Evolutionary conservation across 1,140 invertebrate species (phyloP), one percentile per base, ranked within the genome.

Genomic region (Carcinoscorpius rotundicauda): DNA sequence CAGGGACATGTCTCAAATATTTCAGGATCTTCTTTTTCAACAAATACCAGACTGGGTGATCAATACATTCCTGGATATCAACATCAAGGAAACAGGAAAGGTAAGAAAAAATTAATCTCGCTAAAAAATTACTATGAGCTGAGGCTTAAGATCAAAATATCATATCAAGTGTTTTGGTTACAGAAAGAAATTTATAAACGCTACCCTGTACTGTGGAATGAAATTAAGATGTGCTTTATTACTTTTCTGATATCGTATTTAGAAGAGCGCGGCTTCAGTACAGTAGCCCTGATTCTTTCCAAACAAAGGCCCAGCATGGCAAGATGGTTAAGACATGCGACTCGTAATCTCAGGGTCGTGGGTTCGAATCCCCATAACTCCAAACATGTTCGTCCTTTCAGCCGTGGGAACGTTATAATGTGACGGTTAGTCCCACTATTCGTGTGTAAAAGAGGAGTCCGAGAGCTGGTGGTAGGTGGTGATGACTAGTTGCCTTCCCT

Each of bases 191-290:
- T 70, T 49, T 59, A 64, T 48, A 29, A 52, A 48, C 52, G 60
- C 49, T 66, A 69, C 2, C 29, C 29, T 29, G 29, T 58, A 58
- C 64, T 49, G 58, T 5, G 55, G 56, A 68, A 60, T 70, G 65
- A 68, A 53, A 56, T 69, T 2, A 51, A 65, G 56, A 64, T 52
- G 52, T 66, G 55, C 60, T 62, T 71, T 6, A 64, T 71, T 62
- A 66, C 70, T 9, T 71, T 71, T 56, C 66, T 61, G 51, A 67
- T 65, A 10, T 71, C 61, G 48, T 69, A 69, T 67, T 64, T 67
- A 52, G 60, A 49, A 6, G 68, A 70, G 58, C 60, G 66, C 61
- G 66, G 56, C 62, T 68, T 68, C 52, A 68, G 48, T 51, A 60
- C 60, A 8, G 66, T 65, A 6, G 62, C 51, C 3, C 60, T 52